phyloP scores from a whole-genome alignment of 2,888 invertebrate species.

The Habrosyne pyritoides region DNA sequence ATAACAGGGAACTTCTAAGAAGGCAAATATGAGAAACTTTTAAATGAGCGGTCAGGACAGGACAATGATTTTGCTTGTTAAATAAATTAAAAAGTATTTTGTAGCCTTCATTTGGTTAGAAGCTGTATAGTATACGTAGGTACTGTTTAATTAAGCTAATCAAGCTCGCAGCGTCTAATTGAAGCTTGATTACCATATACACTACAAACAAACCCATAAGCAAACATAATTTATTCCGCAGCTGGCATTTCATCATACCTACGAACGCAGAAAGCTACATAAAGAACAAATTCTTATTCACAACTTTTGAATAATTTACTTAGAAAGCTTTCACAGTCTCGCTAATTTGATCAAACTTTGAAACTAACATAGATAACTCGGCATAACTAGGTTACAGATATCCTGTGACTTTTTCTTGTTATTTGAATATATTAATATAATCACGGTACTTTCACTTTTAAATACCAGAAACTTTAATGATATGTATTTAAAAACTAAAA shows the following conservation, averaged over 20 bases:
- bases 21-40: not conserved
- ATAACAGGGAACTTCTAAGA: not conserved
- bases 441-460: not conserved
- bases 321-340: slow-evolving; percentile 27
- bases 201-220: slow-evolving; percentile 1
- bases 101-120: not conserved
- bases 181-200: slow-evolving; percentile 9
- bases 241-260: not conserved
- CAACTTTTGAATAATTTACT: slow-evolving; percentile 36
- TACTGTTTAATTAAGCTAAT: not conserved
- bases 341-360: slow-evolving; percentile 19
- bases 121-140: not conserved
- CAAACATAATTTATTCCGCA: not conserved
- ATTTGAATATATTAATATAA: slow-evolving; percentile 1
- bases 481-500: not conserved
- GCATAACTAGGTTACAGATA: slow-evolving; percentile 3
- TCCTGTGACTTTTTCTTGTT: not conserved
- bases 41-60: not conserved
- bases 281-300: slow-evolving; percentile 34
- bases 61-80: not conserved
- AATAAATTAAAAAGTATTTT: no score
- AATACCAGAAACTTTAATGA: not conserved
- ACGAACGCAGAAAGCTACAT: slow-evolving; percentile 35
- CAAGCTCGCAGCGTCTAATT: slow-evolving; percentile 6
- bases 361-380: slow-evolving; percentile 11